Base-by-base conservation (phyloP, 2,888 invertebrate species). In the Byasa hedistus region DNA sequence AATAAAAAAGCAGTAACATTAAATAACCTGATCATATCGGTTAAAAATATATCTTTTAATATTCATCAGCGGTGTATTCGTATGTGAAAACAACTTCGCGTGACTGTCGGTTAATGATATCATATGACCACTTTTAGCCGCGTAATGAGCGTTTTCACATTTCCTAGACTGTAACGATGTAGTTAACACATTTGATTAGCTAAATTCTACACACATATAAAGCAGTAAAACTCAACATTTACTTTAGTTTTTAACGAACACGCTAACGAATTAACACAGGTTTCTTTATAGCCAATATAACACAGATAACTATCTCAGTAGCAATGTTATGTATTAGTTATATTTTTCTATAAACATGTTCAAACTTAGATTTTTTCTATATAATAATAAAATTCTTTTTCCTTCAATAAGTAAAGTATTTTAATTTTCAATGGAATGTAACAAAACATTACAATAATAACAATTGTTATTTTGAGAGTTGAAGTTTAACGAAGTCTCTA, bases 141-240 rank as follows among this genome's bases (percentile, higher is more conserved):
- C 74, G 72, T 72, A 76, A 78, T 76, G 69, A 74, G 74, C 73
- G 74, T 75, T 73, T 72, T 74, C 74, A 75, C 71, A 72, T 79
- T 80, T 80, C 75, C 75, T 74, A 73, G 17, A 76, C 73, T 72
- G 74, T 79, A 79, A 79, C 77, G 74, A 79, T 79, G 81, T 77
- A 68, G 84, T 83, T 84, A 78, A 78, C 77, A 79, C 76, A 69
- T 78, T 77, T 77, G 15, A 44, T 24, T 58, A 52, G 21, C 56
- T 22, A 65, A 48, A 51, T 24, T 57, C 32, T 21, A 39, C 39
- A 15, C 44, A 39, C 32, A 15, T 36, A 12, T 4, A 57, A 21
- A 23, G 19, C 56, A 27, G 12, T n/a, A 22, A 22, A 23, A n/a
- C 52, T 54, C 3, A 51, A 54, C 2, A 52, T 22, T 52, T 21